A percentile compares a stretch with the other conserved stretches of the same genome.
These are phyloP conservation scores for Erythrolamprus reginae DNA, from an alignment of 2,113 vertebrate species.

Conservation along the genomic window DNA sequence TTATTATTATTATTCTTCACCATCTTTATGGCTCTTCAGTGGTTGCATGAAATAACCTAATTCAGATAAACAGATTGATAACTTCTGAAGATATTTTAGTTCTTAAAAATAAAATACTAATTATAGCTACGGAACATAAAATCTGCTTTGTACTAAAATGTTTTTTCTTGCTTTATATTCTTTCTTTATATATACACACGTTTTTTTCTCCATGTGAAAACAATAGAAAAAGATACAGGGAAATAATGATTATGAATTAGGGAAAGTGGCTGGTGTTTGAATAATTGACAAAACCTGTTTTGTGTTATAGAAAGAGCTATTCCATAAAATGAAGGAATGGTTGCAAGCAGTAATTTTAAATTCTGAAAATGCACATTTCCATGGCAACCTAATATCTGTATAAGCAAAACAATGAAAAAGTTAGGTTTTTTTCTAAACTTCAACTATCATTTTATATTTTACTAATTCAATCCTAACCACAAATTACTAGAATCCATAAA, in stretches of 20 bases:
- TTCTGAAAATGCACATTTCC: neutral
- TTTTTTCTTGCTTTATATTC: neutral
- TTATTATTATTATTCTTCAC: too few species aligned
- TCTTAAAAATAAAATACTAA: conserved; percentile 26
- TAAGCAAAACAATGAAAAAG: too few species aligned
- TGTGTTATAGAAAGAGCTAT: neutral
- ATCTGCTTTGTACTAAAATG: conserved; percentile 40
- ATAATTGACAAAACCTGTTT: neutral
- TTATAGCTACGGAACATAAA: neutral
- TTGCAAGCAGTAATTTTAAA: neutral
- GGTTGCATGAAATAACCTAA: neutral
- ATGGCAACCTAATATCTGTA: neutral
- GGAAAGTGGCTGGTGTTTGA: conserved; percentile 10
- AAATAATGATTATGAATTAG: neutral
- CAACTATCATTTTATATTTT: too few species aligned
- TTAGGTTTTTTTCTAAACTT: too few species aligned
- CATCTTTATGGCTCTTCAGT: neutral
- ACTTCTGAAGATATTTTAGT: neutral
- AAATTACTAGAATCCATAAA: neutral
- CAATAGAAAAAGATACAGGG: conserved; percentile 6
- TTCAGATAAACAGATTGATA: conserved; percentile 1
- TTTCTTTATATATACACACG: neutral
- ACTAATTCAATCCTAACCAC: too few species aligned
- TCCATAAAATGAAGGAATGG: neutral
- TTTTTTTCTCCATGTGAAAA: neutral